phyloP scores from a whole-genome alignment of 2,113 vertebrate genomes.

The Xiphophorus hellerii region DNA sequence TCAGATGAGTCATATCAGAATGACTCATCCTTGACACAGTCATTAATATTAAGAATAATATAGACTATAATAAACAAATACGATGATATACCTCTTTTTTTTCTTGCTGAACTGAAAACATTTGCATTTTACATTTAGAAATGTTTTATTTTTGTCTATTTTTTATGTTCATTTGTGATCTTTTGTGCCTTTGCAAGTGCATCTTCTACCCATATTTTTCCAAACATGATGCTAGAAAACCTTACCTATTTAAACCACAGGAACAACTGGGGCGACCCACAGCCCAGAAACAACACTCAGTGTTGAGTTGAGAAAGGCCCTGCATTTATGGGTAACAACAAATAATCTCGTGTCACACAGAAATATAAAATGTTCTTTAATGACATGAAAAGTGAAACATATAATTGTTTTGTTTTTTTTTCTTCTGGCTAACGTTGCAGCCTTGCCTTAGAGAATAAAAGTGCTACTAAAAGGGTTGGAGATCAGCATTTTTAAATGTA shows the following conservation, averaged over 20 bases:
- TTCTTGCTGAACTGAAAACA: too few species aligned
- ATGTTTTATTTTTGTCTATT: too few species aligned
- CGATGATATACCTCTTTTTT: too few species aligned
- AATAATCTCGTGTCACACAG: conserved; percentile 4
- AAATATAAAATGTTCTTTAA: conserved; percentile 92
- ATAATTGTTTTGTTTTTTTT: conserved; percentile 64
- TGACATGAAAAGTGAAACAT: conserved; percentile 93
- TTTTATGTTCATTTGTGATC: not conserved
- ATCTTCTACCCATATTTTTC: not conserved
- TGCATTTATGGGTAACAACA: not conserved
- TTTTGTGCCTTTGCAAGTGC: not conserved
- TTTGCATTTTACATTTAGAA: too few species aligned
- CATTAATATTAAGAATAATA: too few species aligned
- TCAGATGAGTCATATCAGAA: too few species aligned
- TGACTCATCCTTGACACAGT: too few species aligned
- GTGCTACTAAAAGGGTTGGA: conserved; percentile 53
- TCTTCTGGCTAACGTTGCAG: conserved; percentile 80
- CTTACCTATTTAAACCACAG: not conserved
- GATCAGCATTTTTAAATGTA: conserved; percentile 42
- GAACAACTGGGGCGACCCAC: not conserved
- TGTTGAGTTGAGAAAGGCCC: not conserved
- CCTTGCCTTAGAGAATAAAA: conserved; percentile 80
- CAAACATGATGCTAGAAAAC: too few species aligned
- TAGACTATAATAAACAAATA: not conserved
- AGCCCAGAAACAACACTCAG: not conserved